Percentiles rank a stretch among this genome's conserved stretches.
Evolutionary conservation across 2,888 invertebrate genomes (phyloP).

Genomic region (Papilio protenor): DNA sequence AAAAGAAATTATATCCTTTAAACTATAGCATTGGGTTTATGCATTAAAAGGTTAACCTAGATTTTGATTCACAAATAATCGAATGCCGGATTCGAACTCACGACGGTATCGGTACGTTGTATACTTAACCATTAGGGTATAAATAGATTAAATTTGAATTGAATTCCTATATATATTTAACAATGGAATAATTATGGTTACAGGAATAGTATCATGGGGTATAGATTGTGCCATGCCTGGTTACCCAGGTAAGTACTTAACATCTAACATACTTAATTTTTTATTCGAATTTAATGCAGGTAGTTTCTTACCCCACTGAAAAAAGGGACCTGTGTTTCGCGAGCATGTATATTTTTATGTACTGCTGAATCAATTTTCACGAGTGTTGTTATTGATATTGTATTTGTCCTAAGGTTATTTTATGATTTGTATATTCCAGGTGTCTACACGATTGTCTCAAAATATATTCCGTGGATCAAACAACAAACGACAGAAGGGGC

Average conservation of each 20-base stretch:
- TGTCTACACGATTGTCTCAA: slow-evolving; percentile 84
- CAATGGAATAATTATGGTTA: neutral
- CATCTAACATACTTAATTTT: neutral
- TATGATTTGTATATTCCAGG: slow-evolving; percentile 65
- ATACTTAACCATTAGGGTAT: neutral
- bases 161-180: neutral
- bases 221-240: slow-evolving; percentile 86
- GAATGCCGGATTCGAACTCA: neutral
- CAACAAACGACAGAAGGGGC: slow-evolving; percentile 68
- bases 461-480: slow-evolving; percentile 82
- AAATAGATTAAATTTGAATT: neutral
- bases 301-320: neutral
- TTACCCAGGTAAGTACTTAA: slow-evolving; percentile 72
- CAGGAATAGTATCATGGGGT: slow-evolving; percentile 88
- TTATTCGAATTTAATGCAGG: neutral
- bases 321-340: neutral
- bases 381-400: neutral
- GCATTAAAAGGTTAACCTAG: neutral
- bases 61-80: neutral
- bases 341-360: neutral
- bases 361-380: neutral
- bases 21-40: neutral
- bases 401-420: neutral
- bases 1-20: neutral
- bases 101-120: neutral